Evolutionary conservation across 2,113 vertebrate species (phyloP).

Genomic region (Mustela lutreola): DNA sequence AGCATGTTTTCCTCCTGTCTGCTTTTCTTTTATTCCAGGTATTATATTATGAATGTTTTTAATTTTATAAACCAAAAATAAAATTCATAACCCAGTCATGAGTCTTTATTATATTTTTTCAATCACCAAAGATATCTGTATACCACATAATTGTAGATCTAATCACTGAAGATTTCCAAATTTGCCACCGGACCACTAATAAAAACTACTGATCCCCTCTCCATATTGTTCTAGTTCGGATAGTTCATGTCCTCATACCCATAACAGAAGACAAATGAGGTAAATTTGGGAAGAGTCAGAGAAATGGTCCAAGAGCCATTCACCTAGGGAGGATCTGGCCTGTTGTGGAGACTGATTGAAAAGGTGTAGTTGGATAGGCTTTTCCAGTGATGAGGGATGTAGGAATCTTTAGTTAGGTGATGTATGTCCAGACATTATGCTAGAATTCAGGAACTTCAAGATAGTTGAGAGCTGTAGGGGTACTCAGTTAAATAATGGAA

Average conservation of each 20-base stretch:
- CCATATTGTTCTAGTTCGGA: background rate
- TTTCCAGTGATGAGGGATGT: background rate
- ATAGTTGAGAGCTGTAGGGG: background rate
- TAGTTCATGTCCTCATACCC: background rate
- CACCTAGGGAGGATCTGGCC: background rate
- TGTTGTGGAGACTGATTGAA: background rate
- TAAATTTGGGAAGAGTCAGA: background rate
- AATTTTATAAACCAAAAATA: conserved; percentile 38
- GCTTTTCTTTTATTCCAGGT: conserved; percentile 4
- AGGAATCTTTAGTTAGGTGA: background rate
- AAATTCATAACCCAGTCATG: background rate
- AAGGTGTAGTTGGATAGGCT: background rate
- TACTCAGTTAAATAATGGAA: background rate
- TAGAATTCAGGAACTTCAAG: background rate
- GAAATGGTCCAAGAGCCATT: background rate
- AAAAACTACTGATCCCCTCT: background rate
- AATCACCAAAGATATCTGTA: background rate
- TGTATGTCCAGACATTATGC: background rate
- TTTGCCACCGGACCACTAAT: background rate
- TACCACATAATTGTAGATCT: background rate
- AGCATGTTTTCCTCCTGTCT: background rate
- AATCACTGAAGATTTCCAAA: conserved; percentile 12
- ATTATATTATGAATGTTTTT: background rate
- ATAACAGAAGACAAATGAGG: background rate
- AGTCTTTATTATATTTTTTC: background rate